Evolutionary conservation across 2,888 invertebrate genomes (phyloP), one percentile per base, ranked within the genome.

Genomic region (Aplocera efformata): DNA sequence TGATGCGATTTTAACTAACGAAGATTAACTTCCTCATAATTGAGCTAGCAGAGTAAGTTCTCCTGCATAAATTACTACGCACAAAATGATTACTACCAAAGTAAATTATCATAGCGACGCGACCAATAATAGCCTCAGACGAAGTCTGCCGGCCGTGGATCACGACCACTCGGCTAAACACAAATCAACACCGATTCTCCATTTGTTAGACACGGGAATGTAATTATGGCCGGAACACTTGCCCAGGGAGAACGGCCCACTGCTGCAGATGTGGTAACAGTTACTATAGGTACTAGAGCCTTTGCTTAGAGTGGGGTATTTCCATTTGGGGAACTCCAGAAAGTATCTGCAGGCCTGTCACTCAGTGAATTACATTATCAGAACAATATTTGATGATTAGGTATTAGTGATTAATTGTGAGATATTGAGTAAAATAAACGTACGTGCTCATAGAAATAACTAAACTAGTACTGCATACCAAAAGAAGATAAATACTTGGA

Each of bases 171-270:
- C 69, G 67, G 76, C 85, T 81, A 79, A 84, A 89, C 88, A 86
- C 89, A 88, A 89, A 89, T 89, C 89, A 89, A 89, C 89, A 89
- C 81, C 86, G 89, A 88, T 89, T 89, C 89, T 89, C 89, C 89
- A 89, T 89, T 89, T 89, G 88, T 89, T 88, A 88, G 88, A 89
- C 89, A 89, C 84, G 86, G 84, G 85, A 89, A 89, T 88, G 88
- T 89, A 89, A 89, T 89, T 89, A 89, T 88, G 86, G 83, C 79
- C 80, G 82, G 82, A 81, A 81, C 80, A 79, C 78, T 80, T 78
- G 72, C 73, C 63, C 72, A 74, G 74, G 62, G 54, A 67, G 47
- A 48, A 51, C 50, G 53, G 53, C 49, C 68, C 63, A 63, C 62
- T 72, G 26, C 29, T 35, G 13, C 36, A 45, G 45, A 40, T 45